These are phyloP conservation scores for Drosophila vallismaia DNA, from an alignment of 2,888 invertebrate genomes.

Conservation along the genomic window DNA sequence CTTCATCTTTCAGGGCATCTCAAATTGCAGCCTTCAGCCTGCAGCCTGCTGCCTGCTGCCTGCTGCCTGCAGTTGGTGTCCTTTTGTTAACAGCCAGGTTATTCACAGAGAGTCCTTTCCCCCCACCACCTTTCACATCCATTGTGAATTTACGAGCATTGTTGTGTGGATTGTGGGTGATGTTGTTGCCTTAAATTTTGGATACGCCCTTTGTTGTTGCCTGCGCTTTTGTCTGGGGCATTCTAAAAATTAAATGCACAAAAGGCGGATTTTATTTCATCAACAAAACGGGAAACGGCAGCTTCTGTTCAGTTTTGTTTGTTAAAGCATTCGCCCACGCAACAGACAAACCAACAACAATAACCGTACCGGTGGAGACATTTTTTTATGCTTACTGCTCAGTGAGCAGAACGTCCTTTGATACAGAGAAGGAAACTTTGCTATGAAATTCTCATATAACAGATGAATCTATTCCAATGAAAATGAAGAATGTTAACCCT, in stretches of 20 bases:
- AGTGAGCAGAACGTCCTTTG: conserved; percentile 30
- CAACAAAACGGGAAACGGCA: conserved; percentile 78
- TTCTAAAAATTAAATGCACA: conserved; percentile 81
- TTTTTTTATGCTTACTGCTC: conserved; percentile 62
- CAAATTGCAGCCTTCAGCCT: conserved; percentile 70
- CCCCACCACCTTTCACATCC: conserved; percentile 17
- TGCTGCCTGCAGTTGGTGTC: conserved; percentile 71
- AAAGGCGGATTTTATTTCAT: conserved; percentile 80
- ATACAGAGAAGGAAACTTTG: no score
- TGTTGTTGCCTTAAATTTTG: conserved; percentile 66
- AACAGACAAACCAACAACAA: conserved; percentile 47
- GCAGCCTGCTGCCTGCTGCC: conserved; percentile 62
- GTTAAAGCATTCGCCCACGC: conserved; percentile 76
- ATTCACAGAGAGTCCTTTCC: conserved; percentile 65
- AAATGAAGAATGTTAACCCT: no score
- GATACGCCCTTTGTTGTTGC: conserved; percentile 75
- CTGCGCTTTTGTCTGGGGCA: conserved; percentile 72
- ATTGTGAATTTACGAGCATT: conserved; percentile 59
- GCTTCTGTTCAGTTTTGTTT: conserved; percentile 71
- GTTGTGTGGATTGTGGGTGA: conserved; percentile 64
- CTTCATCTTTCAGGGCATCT: conserved; percentile 51
- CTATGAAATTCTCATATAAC: no score
- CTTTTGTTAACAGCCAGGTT: conserved; percentile 71
- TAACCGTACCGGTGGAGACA: conserved; percentile 52
- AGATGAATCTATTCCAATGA: no score